Evolutionary conservation across 2,797 vertebrate species (phyloP).

Genomic region (Sciurus carolinensis): DNA sequence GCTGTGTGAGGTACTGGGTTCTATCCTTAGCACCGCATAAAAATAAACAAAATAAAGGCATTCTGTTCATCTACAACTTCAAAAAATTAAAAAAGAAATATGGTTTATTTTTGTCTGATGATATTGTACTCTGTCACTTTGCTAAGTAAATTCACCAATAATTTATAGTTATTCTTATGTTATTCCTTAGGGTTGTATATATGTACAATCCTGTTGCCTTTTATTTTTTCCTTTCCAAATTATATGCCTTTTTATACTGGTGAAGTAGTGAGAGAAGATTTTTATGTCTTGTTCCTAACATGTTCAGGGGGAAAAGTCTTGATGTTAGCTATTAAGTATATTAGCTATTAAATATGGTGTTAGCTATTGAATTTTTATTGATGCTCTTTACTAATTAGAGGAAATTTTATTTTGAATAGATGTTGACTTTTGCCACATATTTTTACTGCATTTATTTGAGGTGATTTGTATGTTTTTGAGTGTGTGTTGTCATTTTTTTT

Average conservation of each 20-base stretch:
- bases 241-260: background rate
- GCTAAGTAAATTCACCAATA: background rate
- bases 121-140: background rate
- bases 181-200: background rate
- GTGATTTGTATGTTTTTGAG: background rate
- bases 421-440: background rate
- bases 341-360: background rate
- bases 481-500: too few species aligned
- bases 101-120: conserved; percentile 11
- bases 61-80: too few species aligned
- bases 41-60: too few species aligned
- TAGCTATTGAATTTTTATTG: background rate
- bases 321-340: background rate
- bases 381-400: background rate
- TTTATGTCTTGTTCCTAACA: background rate
- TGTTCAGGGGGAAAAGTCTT: background rate
- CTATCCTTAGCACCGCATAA: too few species aligned
- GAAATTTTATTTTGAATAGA: background rate
- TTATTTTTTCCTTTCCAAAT: background rate
- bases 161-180: background rate
- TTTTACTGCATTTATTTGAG: conserved; percentile 16
- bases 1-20: too few species aligned
- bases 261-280: background rate
- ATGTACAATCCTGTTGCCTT: background rate
- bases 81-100: background rate